phyloP scores from a whole-genome alignment of 2,888 invertebrate genomes.

The Camptogramma bilineatum region DNA sequence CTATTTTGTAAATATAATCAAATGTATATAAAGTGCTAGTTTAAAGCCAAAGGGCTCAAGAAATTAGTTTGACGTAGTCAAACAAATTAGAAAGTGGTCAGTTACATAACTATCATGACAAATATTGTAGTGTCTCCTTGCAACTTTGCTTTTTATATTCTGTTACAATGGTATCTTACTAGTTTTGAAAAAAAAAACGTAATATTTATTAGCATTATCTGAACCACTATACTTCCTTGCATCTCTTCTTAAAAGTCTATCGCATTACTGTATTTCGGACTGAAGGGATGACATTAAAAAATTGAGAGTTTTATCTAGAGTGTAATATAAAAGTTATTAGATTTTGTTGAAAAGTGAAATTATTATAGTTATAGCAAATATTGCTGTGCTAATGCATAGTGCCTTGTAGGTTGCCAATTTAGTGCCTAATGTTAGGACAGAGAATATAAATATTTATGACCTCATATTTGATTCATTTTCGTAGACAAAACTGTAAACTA shows the following conservation, averaged over 20 bases:
- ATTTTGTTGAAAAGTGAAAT: constrained; percentile 51
- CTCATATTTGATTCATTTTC: constrained; percentile 26
- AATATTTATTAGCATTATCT: not conserved
- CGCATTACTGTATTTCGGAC: not conserved
- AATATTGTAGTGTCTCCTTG: constrained; percentile 31
- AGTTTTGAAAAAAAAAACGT: not conserved
- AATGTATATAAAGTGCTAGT: constrained; percentile 75
- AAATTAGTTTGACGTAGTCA: constrained; percentile 56
- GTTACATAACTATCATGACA: constrained; percentile 38
- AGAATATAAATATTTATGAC: constrained; percentile 56
- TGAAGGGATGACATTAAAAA: constrained; percentile 40
- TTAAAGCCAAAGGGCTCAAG: constrained; percentile 52
- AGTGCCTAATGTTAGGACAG: constrained; percentile 82
- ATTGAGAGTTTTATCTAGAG: constrained; percentile 42
- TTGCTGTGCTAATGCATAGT: constrained; percentile 86
- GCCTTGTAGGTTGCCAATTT: constrained; percentile 87
- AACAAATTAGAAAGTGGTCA: constrained; percentile 42
- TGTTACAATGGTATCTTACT: constrained; percentile 1
- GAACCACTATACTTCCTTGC: not conserved
- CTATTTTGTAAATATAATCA: constrained; percentile 75
- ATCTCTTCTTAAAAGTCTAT: not conserved
- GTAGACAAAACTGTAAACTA: constrained; percentile 6
- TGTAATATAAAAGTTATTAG: constrained; percentile 43
- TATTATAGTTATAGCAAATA: constrained; percentile 71
- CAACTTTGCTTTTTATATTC: not conserved